These are phyloP conservation scores for Priocnemis perturbator DNA, from an alignment of 2,888 invertebrate genomes.

Conservation along the genomic window DNA sequence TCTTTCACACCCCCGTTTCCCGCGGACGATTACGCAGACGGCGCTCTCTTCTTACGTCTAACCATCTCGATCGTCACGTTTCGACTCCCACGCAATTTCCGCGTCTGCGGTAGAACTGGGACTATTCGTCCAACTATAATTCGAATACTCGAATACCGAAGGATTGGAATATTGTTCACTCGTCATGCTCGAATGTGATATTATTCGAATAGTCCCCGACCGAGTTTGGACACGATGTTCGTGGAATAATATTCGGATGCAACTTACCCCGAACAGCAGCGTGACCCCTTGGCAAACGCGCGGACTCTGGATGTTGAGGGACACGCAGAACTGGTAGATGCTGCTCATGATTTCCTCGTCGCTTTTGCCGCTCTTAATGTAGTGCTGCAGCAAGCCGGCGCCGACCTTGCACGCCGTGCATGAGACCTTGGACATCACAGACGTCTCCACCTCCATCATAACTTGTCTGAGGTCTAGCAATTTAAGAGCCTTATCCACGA, in stretches of 20 bases:
- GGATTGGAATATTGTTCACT: too few species aligned
- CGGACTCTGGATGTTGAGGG: constrained; percentile 89
- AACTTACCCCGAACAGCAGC: constrained; percentile 83
- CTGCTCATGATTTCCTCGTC: constrained; percentile 90
- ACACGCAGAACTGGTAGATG: constrained; percentile 91
- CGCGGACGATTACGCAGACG: too few species aligned
- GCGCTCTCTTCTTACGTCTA: too few species aligned
- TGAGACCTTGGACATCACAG: constrained; percentile 93
- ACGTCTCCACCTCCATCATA: constrained; percentile 90
- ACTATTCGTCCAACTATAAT: too few species aligned
- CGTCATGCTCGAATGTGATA: too few species aligned
- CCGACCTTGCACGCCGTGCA: constrained; percentile 93
- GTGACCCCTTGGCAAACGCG: constrained; percentile 94
- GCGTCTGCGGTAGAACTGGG: too few species aligned
- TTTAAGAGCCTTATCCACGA: constrained; percentile 89
- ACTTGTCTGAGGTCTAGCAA: constrained; percentile 91
- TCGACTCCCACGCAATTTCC: background rate
- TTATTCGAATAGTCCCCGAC: too few species aligned
- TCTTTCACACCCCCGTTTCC: too few species aligned
- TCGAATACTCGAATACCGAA: too few species aligned
- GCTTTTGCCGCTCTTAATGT: constrained; percentile 89
- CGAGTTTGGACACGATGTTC: too few species aligned
- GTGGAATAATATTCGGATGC: too few species aligned
- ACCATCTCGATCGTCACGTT: too few species aligned
- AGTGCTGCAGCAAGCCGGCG: constrained; percentile 90